Base-by-base conservation (phyloP, 2,797 vertebrate species). In the Neosalanx taihuensis region DNA sequence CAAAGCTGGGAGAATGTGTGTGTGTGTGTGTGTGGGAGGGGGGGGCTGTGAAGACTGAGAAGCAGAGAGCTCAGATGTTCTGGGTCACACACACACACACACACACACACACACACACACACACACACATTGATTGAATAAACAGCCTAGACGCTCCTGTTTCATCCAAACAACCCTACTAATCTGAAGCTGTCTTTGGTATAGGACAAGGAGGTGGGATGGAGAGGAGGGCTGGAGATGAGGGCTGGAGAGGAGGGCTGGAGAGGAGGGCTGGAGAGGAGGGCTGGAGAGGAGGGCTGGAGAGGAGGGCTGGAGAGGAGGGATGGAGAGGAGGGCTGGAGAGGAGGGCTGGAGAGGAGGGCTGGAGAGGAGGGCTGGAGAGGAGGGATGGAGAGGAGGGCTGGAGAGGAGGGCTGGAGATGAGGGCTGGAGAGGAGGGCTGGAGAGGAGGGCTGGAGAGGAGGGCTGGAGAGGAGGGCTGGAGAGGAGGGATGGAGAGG, bases 11-110 rank as follows among this genome's bases (percentile, higher is more conserved):
- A 20, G n/a, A 1, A 1, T 33, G 46, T 29, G 51, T 41, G 23
- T 26, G 23, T 26, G 23, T 26, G 23, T 26, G 23, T 26, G 23
- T 26, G 23, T 26, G 1, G 23, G 23, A 26, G 23, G 63, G 61
- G 62, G 57, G 76, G 41, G 64, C 66, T 60, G 63, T 23, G 17
- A 49, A 67, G 72, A 33, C 51, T 4, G 17, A 71, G 37, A 72
- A 67, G 12, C 63, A 59, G 17, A 49, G 35, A 35, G 58, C 57
- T 35, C 12, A 29, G 61, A 71, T 46, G 6, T 33, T 41, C 30
- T 31, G 17, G 46, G 13, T 31, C 60, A 62, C 60, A 62, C 60
- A 30, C 57, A 59, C 57, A 59, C 23, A 26, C 23, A 26, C 23
- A 26, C 60, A 30, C 57, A 59, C 57, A 59, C 23, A 26, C 23